phyloP scores from a whole-genome alignment of 2,888 invertebrate genomes.

The Lasius fuliginosus region DNA sequence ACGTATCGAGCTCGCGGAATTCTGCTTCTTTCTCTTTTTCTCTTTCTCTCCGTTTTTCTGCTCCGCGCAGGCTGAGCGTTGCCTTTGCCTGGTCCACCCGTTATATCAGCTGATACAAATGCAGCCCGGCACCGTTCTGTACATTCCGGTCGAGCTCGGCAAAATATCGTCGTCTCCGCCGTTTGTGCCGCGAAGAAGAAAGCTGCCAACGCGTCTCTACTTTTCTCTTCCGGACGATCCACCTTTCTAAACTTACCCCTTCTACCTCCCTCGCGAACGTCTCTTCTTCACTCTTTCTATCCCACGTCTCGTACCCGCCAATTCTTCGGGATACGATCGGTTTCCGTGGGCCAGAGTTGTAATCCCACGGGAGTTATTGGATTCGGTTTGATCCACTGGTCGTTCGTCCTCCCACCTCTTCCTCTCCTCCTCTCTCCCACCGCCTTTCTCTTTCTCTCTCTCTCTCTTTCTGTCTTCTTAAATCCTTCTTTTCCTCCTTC shows the following conservation, averaged over 20 bases:
- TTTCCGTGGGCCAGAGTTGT: conserved; percentile 77
- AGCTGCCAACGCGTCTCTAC: conserved; percentile 28
- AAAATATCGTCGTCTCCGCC: conserved; percentile 61
- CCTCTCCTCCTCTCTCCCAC: not conserved
- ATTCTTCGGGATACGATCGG: conserved; percentile 72
- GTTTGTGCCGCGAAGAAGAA: conserved; percentile 50
- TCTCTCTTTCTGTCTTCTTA: conserved; percentile 13
- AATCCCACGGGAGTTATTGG: conserved; percentile 84
- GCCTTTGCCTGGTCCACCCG: not conserved
- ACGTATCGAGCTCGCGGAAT: conserved; percentile 25
- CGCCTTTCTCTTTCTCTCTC: not conserved
- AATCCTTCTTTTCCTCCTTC: conserved; percentile 47
- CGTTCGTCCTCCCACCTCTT: conserved; percentile 60
- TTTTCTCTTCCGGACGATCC: conserved; percentile 11
- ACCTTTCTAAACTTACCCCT: conserved; percentile 44
- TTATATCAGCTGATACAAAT: conserved; percentile 55
- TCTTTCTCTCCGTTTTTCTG: not conserved
- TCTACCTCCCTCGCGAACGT: not conserved
- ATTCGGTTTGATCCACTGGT: conserved; percentile 83
- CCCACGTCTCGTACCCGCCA: conserved; percentile 52
- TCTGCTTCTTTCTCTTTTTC: not conserved
- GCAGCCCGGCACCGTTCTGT: conserved; percentile 50
- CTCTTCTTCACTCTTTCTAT: not conserved
- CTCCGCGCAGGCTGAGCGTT: not conserved
- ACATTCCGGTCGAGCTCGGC: conserved; percentile 48